These are phyloP conservation scores for Agrilus biguttatus DNA, from an alignment of 2,888 invertebrate species.

Conservation along the genomic window DNA sequence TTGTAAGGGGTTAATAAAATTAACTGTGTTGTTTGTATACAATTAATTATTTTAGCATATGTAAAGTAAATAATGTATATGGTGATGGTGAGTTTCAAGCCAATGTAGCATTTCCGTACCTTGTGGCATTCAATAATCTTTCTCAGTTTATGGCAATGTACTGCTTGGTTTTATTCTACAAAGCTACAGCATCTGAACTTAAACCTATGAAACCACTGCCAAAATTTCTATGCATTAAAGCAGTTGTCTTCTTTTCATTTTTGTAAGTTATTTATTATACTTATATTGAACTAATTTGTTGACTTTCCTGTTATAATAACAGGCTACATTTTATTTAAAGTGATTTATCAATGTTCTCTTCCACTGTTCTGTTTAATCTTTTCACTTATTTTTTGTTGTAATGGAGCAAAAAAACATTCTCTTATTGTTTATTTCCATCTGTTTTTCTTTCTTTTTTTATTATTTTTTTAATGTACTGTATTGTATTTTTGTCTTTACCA, in stretches of 20 bases:
- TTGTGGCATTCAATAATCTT: constrained; percentile 73
- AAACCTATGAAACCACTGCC: constrained; percentile 87
- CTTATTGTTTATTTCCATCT: constrained; percentile 24
- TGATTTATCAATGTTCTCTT: too few relatives aligned
- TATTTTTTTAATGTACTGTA: not conserved
- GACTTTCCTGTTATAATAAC: too few relatives aligned
- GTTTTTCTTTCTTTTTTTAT: constrained; percentile 3
- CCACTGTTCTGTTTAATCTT: too few relatives aligned
- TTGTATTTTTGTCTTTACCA: not conserved
- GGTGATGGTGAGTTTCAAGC: constrained; percentile 83
- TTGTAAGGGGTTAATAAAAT: constrained; percentile 47
- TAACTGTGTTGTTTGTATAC: not conserved
- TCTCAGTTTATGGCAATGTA: constrained; percentile 97
- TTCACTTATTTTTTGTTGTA: too few relatives aligned
- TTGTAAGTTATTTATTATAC: too few relatives aligned
- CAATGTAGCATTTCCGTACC: constrained; percentile 77
- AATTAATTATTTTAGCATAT: constrained; percentile 45
- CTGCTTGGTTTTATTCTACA: constrained; percentile 85
- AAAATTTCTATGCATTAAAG: constrained; percentile 93
- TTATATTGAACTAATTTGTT: not conserved
- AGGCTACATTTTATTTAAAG: too few relatives aligned
- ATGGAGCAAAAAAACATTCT: too few relatives aligned
- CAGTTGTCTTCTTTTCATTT: constrained; percentile 95
- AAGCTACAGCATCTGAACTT: constrained; percentile 73
- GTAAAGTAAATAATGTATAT: constrained; percentile 72